Conservation (phyloP, 2,797 vertebrate genomes). For the Eulemur albifrons region DNA sequence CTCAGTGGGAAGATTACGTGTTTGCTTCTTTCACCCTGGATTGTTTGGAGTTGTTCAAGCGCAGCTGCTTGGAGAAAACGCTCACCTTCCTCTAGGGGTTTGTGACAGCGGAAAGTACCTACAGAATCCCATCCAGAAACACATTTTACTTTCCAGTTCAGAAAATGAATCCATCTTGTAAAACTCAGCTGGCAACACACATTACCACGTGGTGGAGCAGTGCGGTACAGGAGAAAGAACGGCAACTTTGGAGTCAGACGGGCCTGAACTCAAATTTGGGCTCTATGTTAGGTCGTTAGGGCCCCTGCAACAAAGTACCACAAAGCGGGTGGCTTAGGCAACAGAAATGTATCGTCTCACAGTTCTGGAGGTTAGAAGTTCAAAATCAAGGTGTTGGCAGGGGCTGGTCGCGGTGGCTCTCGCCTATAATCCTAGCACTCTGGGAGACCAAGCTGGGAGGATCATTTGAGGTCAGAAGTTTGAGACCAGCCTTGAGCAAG, state of each 20-base stretch:
- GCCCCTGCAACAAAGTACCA: not conserved
- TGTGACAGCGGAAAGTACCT: not conserved
- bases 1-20: conserved; percentile 22
- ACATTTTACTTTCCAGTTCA: not conserved
- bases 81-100: not conserved
- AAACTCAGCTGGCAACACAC: not conserved
- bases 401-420: too few species aligned
- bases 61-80: conserved; percentile 41
- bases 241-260: not conserved
- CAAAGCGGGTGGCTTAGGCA: not conserved
- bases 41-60: conserved; percentile 24
- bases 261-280: not conserved
- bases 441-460: too few species aligned
- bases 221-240: not conserved
- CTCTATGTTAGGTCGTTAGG: not conserved
- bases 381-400: not conserved
- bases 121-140: not conserved
- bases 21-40: not conserved
- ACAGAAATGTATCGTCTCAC: not conserved
- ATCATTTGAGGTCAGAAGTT: too few species aligned
- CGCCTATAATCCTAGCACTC: too few species aligned
- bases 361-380: not conserved
- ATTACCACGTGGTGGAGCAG: not conserved
- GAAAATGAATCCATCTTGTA: not conserved
- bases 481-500: too few species aligned